These are phyloP conservation scores for Tipula vernalis DNA, from an alignment of 2,888 invertebrate genomes.

Conservation along the genomic window DNA sequence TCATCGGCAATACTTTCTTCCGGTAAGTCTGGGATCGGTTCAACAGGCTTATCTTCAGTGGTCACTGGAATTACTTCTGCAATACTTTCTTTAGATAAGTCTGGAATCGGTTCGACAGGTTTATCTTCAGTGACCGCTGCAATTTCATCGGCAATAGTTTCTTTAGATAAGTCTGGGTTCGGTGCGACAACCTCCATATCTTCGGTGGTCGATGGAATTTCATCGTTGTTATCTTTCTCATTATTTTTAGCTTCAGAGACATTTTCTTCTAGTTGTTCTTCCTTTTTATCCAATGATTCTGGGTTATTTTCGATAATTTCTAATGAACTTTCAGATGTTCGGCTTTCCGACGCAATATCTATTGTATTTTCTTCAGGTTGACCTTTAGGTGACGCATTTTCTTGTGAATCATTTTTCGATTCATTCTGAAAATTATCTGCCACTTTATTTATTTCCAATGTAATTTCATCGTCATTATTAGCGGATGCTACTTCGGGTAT, in stretches of 20 bases:
- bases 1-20: neutral
- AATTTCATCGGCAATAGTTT: neutral
- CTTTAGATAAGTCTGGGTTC: neutral
- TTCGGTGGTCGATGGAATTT: neutral
- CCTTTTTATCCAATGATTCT: too few species aligned
- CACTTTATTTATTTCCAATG: neutral
- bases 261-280: too few species aligned
- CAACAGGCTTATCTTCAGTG: neutral
- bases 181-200: neutral
- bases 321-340: too few species aligned
- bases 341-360: neutral
- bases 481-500: neutral
- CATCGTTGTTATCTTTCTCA: neutral
- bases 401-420: neutral
- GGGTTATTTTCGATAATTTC: too few species aligned
- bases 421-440: neutral
- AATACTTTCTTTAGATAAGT: neutral
- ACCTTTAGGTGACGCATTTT: neutral
- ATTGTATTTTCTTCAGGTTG: neutral
- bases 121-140: neutral
- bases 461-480: neutral
- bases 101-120: neutral
- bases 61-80: neutral
- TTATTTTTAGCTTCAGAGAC: too few species aligned
- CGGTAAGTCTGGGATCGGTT: neutral